Evolutionary conservation across 1,140 invertebrate genomes (phyloP).

Genomic region (Lamellibrachia luymesi): DNA sequence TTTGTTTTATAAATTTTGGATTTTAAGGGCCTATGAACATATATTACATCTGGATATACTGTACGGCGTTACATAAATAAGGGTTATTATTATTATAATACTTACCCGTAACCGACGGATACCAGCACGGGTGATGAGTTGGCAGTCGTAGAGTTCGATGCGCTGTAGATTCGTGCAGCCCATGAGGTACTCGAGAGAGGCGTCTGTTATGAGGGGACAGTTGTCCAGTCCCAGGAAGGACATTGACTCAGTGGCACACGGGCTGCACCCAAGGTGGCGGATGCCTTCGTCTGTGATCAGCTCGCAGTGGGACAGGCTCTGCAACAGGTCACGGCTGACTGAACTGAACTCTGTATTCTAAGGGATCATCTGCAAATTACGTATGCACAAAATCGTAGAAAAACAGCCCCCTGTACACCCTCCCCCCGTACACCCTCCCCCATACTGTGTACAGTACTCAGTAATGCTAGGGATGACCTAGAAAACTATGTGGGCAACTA

Average conservation of each 20-base stretch:
- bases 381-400: too few relatives aligned
- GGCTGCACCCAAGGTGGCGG: slow-evolving; percentile 84
- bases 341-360: too few relatives aligned
- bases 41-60: background rate
- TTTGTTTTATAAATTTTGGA: too few relatives aligned
- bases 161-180: slow-evolving; percentile 92
- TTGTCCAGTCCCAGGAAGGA: slow-evolving; percentile 97
- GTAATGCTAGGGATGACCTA: too few relatives aligned
- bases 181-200: slow-evolving; percentile 90
- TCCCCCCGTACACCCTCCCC: too few relatives aligned
- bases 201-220: slow-evolving; percentile 97
- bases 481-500: too few relatives aligned
- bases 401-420: too few relatives aligned
- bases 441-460: too few relatives aligned
- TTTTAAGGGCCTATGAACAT: background rate
- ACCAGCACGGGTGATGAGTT: slow-evolving; percentile 93
- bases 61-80: background rate
- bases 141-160: slow-evolving; percentile 98
- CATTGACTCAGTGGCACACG: slow-evolving; percentile 69
- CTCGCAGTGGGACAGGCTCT: slow-evolving; percentile 98
- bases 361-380: background rate
- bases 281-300: slow-evolving; percentile 98
- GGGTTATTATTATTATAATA: slow-evolving; percentile 13
- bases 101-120: slow-evolving; percentile 90
- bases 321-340: slow-evolving; percentile 36